phyloP scores from a whole-genome alignment of 2,888 invertebrate species.

The Seladonia tumulorum region DNA sequence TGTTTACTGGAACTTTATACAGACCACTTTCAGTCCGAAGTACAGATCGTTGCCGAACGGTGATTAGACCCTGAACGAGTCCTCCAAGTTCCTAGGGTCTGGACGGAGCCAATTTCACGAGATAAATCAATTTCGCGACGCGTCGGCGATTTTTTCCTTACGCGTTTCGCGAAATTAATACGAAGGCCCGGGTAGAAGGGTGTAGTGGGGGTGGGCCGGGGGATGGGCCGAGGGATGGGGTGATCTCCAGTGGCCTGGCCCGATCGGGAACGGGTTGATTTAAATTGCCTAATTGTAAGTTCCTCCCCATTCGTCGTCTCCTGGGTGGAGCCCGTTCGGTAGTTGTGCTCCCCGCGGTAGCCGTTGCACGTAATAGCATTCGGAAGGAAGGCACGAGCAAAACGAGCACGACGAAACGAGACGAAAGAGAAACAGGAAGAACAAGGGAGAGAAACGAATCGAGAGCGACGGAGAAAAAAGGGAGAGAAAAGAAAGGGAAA shows the following conservation, averaged over 20 bases:
- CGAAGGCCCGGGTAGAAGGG: slow-evolving; percentile 4
- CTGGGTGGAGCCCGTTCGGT: slow-evolving; percentile 69
- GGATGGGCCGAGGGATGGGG: background rate
- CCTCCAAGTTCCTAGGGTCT: background rate
- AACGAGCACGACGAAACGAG: slow-evolving; percentile 41
- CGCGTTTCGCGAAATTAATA: slow-evolving; percentile 34
- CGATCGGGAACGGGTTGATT: slow-evolving; percentile 63
- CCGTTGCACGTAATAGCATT: slow-evolving; percentile 77
- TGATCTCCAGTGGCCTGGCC: slow-evolving; percentile 6
- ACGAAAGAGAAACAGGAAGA: slow-evolving; percentile 29
- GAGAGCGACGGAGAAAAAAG: slow-evolving; percentile 25
- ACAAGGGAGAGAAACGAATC: slow-evolving; percentile 17
- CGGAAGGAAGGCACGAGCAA: slow-evolving; percentile 61
- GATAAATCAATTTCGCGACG: slow-evolving; percentile 30
- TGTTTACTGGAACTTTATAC: background rate
- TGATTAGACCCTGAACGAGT: background rate
- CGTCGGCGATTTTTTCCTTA: background rate
- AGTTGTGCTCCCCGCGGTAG: slow-evolving; percentile 77
- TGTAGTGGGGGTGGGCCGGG: too few relatives aligned
- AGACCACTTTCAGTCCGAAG: background rate
- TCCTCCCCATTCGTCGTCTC: slow-evolving; percentile 61
- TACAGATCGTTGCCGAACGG: background rate
- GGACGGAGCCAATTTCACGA: background rate
- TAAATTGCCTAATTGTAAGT: slow-evolving; percentile 73
- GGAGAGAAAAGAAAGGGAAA: slow-evolving; percentile 42